Evolutionary conservation across 2,888 invertebrate species (phyloP).

Genomic region (Tiliacea aurago): DNA sequence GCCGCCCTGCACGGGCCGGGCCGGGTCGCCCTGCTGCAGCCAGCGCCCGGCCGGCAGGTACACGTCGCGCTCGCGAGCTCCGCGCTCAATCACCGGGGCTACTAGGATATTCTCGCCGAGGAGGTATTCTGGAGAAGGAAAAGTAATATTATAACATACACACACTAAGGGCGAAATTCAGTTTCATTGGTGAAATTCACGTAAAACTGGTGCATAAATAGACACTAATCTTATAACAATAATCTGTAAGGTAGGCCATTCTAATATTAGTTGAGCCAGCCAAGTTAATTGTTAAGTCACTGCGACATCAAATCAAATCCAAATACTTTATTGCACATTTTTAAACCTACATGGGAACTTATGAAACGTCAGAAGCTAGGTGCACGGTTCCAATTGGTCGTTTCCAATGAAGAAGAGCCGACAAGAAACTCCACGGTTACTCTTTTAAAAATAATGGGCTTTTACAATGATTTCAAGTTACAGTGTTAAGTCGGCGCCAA

Average conservation of each 20-base stretch:
- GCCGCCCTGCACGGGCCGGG: slow-evolving; percentile 83
- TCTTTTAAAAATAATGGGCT: no score
- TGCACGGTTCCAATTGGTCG: no score
- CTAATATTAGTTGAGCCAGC: not conserved
- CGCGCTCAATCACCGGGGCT: slow-evolving; percentile 92
- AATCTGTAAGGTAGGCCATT: not conserved
- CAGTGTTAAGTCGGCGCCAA: no score
- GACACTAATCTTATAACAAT: not conserved
- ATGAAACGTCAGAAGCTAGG: no score
- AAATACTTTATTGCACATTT: no score
- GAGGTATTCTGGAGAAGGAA: slow-evolving; percentile 90
- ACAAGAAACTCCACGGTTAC: no score
- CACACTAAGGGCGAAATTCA: not conserved
- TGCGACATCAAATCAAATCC: no score
- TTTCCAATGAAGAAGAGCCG: no score
- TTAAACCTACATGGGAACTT: no score
- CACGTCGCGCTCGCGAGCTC: slow-evolving; percentile 89
- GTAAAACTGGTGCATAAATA: not conserved
- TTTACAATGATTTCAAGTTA: no score
- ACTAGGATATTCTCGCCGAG: slow-evolving; percentile 93
- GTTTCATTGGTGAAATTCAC: no score
- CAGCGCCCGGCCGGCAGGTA: slow-evolving; percentile 93
- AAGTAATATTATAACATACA: not conserved
- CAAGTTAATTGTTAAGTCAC: not conserved
- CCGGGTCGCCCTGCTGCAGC: slow-evolving; percentile 86